Evolutionary conservation across 2,113 vertebrate species (phyloP).

Genomic region (Cettia cetti): DNA sequence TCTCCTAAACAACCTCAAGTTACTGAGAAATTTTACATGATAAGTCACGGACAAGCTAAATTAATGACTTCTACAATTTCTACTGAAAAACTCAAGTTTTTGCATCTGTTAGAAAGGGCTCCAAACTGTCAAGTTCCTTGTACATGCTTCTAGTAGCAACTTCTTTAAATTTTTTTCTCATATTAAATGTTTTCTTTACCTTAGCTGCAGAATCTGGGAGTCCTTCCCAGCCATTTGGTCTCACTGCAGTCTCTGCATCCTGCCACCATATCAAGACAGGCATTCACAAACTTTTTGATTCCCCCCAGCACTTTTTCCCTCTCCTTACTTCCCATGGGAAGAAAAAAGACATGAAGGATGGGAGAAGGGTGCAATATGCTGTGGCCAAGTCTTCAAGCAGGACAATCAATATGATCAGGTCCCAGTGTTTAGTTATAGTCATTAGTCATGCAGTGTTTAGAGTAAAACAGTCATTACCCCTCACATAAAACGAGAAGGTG

Average conservation of each 20-base stretch:
- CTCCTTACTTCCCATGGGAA: background rate
- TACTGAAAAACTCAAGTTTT: background rate
- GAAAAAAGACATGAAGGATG: background rate
- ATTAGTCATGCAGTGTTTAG: background rate
- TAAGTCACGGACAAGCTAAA: background rate
- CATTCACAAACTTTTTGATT: background rate
- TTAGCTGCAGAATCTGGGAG: background rate
- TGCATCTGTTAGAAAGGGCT: background rate
- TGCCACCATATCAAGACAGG: background rate
- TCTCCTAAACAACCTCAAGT: background rate
- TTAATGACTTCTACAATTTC: background rate
- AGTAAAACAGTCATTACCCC: background rate
- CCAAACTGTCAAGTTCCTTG: background rate
- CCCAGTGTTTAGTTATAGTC: background rate
- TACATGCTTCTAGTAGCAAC: background rate
- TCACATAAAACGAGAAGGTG: background rate
- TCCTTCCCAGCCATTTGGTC: background rate
- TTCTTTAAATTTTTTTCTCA: background rate
- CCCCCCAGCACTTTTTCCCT: background rate
- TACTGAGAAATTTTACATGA: background rate
- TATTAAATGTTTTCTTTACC: background rate
- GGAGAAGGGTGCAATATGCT: background rate
- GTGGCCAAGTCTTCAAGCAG: background rate
- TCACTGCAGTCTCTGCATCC: background rate
- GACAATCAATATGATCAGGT: background rate